Percentiles rank a stretch among this genome's conserved stretches.
phyloP scores from a whole-genome alignment of 2,888 invertebrate species.

The Hemistola chrysoprasaria region DNA sequence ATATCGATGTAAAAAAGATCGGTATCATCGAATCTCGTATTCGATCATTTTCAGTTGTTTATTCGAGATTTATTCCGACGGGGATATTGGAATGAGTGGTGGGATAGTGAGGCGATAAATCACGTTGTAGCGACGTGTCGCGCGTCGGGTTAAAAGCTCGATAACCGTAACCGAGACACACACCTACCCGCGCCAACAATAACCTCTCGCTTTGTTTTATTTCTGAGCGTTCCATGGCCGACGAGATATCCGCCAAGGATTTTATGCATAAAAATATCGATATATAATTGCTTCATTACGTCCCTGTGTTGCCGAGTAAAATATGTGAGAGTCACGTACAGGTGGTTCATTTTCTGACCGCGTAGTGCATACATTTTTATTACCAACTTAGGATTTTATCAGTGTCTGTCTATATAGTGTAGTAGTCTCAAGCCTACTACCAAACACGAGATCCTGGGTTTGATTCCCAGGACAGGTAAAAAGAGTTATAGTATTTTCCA shows the following conservation, averaged over 20 bases:
- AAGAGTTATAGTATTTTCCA: too few relatives aligned
- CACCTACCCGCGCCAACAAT: slow-evolving; percentile 79
- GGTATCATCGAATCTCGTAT: slow-evolving; percentile 38
- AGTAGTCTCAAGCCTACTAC: too few relatives aligned
- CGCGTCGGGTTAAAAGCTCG: slow-evolving; percentile 81
- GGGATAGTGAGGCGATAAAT: slow-evolving; percentile 79
- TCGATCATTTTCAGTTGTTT: slow-evolving; percentile 70
- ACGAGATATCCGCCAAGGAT: slow-evolving; percentile 78
- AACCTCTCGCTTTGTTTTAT: slow-evolving; percentile 77
- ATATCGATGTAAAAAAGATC: slow-evolving; percentile 25
- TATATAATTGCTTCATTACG: slow-evolving; percentile 83
- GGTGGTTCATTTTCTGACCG: slow-evolving; percentile 49
- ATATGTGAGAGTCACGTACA: slow-evolving; percentile 79
- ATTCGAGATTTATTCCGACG: slow-evolving; percentile 70
- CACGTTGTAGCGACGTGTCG: slow-evolving; percentile 77
- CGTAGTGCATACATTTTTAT: slow-evolving; percentile 26
- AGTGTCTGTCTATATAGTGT: too few relatives aligned
- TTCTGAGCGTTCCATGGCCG: slow-evolving; percentile 62
- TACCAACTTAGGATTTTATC: too few relatives aligned
- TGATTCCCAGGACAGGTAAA: too few relatives aligned
- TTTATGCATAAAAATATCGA: slow-evolving; percentile 83
- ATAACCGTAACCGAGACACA: slow-evolving; percentile 80
- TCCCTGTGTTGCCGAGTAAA: slow-evolving; percentile 80
- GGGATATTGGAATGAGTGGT: slow-evolving; percentile 78
- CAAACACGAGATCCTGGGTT: too few relatives aligned